Evolutionary conservation across 2,888 invertebrate genomes (phyloP).

Genomic region (Tigriopus californicus): DNA sequence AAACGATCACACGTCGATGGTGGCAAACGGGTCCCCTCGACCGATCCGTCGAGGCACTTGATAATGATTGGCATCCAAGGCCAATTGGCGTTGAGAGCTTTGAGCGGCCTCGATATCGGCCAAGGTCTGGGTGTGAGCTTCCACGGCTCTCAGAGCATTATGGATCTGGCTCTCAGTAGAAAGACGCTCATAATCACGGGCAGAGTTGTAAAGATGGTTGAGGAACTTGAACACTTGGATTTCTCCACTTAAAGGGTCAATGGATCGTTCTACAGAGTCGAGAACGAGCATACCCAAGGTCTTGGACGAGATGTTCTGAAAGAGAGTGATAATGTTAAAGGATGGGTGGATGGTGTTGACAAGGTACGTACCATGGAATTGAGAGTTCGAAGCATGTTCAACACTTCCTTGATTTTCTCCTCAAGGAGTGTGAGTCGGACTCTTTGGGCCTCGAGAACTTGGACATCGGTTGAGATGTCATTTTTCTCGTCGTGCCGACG

Average conservation of each 20-base stretch:
- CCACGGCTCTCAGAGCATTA: conserved; percentile 3
- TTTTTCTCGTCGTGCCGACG: too few relatives aligned
- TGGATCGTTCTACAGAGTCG: conserved; percentile 8
- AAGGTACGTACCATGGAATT: conserved; percentile 14
- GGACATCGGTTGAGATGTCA: conserved; percentile 1
- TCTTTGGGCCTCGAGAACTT: conserved; percentile 8
- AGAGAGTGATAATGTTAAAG: background rate
- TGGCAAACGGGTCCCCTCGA: too few relatives aligned
- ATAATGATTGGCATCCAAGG: too few relatives aligned
- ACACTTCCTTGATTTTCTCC: conserved; percentile 12
- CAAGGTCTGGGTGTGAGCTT: conserved; percentile 1
- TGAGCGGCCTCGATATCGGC: conserved; percentile 1
- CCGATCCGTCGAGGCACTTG: too few relatives aligned
- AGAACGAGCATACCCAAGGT: conserved; percentile 10
- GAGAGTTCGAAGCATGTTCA: conserved; percentile 8
- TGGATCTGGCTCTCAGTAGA: conserved; percentile 11
- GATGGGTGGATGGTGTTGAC: background rate
- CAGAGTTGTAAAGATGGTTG: conserved; percentile 9
- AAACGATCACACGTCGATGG: too few relatives aligned
- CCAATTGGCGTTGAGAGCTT: too few relatives aligned
- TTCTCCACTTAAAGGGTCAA: conserved; percentile 1
- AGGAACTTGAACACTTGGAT: conserved; percentile 16
- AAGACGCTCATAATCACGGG: conserved; percentile 13
- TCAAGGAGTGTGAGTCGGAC: conserved; percentile 6
- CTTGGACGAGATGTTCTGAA: conserved; percentile 2